These are phyloP conservation scores for Laterallus jamaicensis DNA, from an alignment of 2,113 vertebrate species.

Conservation along the genomic window DNA sequence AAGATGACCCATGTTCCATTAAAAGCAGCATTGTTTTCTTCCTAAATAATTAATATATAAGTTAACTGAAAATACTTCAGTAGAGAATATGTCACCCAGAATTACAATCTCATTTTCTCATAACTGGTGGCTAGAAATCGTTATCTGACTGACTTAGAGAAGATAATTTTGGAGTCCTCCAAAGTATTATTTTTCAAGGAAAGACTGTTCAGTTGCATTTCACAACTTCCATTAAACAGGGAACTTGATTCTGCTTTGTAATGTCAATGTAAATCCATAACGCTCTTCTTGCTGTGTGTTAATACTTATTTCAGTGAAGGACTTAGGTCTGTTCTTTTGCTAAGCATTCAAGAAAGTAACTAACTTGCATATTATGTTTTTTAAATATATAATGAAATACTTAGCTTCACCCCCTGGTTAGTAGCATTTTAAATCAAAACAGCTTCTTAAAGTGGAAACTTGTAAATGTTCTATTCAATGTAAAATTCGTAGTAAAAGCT, in stretches of 20 bases:
- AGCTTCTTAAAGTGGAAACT: neutral
- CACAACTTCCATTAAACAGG: neutral
- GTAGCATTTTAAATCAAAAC: neutral
- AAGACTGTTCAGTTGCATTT: neutral
- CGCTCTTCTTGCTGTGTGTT: neutral
- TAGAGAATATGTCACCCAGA: neutral
- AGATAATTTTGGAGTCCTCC: neutral
- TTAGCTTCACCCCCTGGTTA: neutral
- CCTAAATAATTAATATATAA: neutral
- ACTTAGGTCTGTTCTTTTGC: neutral
- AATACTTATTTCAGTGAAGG: neutral
- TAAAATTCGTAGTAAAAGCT: neutral
- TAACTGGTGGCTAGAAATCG: neutral
- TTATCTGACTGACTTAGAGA: neutral
- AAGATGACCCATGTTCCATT: neutral
- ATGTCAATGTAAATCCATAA: neutral
- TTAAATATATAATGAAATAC: neutral
- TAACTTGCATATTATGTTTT: neutral
- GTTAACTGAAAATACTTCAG: neutral
- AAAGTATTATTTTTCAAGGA: neutral
- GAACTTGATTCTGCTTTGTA: neutral
- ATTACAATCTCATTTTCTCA: neutral
- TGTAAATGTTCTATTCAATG: neutral
- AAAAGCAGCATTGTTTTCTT: neutral
- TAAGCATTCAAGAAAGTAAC: neutral